Evolutionary conservation across 2,888 invertebrate genomes (phyloP), one percentile per base, ranked within the genome.

Genomic region (Orthosia incerta): DNA sequence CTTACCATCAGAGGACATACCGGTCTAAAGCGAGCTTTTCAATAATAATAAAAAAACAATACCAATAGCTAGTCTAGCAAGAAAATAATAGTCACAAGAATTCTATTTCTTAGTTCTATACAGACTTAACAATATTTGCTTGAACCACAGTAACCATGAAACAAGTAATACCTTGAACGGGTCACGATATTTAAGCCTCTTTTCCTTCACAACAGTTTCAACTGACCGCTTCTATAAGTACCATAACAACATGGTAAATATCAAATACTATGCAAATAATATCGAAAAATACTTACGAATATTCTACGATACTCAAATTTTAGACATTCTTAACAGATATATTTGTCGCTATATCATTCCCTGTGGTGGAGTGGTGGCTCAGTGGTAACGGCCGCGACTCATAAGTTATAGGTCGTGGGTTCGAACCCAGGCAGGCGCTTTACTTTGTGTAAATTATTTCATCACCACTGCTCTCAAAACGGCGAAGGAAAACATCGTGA

Each of bases 171-270:
- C 51, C 20, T 73, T 74, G 56, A 76, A 77, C 26, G 48, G 39
- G 0, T 70, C 46, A 70, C 39, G 59, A 72, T 73, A 39, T 59
- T 0, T 9, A 65, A 76, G 57, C 65, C 64, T 62, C 59, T 77
- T 79, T 79, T 72, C 57, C 74, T 63, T 26, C 59, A 46, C 16
- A 56, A 68, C 18, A 53, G 31, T 69, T 80, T 26, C 64, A 46
- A 53, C 51, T 65, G 80, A 45, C 51, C 13, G 68, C 46, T 11
- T 60, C 51, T n/a, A 50, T 23, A 60, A 80, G 72, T 77, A 72
- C 26, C n/a, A 20, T 23, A 51, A 51, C 11, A 78, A 77, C 53
- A 50, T n/a, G n/a, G n/a, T n/a, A n/a, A 20, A 61, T 64, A 74
- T 56, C 60, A 61, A 75, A 75, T 23, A 55, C 0, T 53, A 20